Evolutionary conservation across 2,113 vertebrate genomes (phyloP).

Genomic region (Apodemus sylvaticus): DNA sequence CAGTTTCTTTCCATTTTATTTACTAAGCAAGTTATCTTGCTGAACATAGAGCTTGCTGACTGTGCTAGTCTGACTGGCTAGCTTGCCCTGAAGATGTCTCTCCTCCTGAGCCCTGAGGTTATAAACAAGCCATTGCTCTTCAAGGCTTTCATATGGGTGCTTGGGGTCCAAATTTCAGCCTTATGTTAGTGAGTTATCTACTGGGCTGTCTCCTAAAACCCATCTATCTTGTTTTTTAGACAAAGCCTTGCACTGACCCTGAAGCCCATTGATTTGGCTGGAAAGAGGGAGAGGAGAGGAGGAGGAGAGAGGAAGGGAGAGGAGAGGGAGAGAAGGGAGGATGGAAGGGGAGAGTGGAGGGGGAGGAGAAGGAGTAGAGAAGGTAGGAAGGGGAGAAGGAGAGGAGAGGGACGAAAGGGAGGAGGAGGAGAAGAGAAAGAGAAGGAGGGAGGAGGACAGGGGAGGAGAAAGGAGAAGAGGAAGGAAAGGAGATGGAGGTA

Average conservation of each 20-base stretch:
- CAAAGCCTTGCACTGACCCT: not conserved
- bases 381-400: too few species aligned
- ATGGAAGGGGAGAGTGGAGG: too few species aligned
- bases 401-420: too few species aligned
- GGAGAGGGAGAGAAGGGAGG: not conserved
- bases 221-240: not conserved
- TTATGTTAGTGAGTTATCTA: not conserved
- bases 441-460: too few species aligned
- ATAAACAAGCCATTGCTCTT: not conserved
- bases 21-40: not conserved
- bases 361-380: too few species aligned
- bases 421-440: rapidly evolving
- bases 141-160: not conserved
- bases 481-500: not conserved
- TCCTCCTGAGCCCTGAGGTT: not conserved
- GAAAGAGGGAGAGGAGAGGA: not conserved
- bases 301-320: not conserved
- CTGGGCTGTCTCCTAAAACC: not conserved
- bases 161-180: not conserved
- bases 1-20: not conserved
- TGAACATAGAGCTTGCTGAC: not conserved
- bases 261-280: not conserved
- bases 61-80: not conserved
- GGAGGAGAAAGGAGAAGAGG: rapidly evolving
- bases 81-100: not conserved